Base-by-base conservation (phyloP, 2,888 invertebrate genomes). In the Leptinotarsa juncta region DNA sequence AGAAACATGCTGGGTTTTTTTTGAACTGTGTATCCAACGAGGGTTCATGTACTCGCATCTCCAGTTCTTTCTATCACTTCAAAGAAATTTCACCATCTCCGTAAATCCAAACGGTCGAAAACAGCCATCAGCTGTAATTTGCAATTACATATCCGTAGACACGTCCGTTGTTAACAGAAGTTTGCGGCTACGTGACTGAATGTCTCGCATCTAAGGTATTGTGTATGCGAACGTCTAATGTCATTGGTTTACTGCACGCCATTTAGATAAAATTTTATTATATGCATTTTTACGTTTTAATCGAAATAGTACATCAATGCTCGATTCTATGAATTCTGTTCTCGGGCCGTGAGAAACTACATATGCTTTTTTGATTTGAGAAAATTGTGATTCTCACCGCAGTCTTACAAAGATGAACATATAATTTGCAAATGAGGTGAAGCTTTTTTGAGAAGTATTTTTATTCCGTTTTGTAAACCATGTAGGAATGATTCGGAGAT, bases 131-230 rank as follows among this genome's bases (percentile, higher is more conserved):
- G 77, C 68, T 81, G 81, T 83, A 84, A 82, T 84, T 80, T 79
- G 79, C 81, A 83, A 84, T 83, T 84, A 83, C 78, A 79, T 83
- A 83, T 82, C 82, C 82, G 80, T 79, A 79, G 78, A 81, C 83
- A 83, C 82, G 84, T 84, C 74, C 81, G 79, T 80, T 82, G 82
- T 83, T 83, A 83, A 83, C 83, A 81, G 81, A 81, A 82, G 82
- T 82, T 79, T 74, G 71, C 69, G 51, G 74, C 73, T 75, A 81
- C 82, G 81, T 81, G 82, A 82, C 80, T 78, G 81, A 81, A 82
- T 82, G 82, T 79, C 71, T 80, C 72, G 15, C 78, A 72, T 74
- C 77, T 76, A 78, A 78, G 72, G 75, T 74, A 75, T 72, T 77
- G 69, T 72, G 72, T 75, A 70, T 67, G 78, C 78, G 73, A 78